Base-by-base conservation (phyloP, 2,113 vertebrate species). In the Ctenomys sociabilis region DNA sequence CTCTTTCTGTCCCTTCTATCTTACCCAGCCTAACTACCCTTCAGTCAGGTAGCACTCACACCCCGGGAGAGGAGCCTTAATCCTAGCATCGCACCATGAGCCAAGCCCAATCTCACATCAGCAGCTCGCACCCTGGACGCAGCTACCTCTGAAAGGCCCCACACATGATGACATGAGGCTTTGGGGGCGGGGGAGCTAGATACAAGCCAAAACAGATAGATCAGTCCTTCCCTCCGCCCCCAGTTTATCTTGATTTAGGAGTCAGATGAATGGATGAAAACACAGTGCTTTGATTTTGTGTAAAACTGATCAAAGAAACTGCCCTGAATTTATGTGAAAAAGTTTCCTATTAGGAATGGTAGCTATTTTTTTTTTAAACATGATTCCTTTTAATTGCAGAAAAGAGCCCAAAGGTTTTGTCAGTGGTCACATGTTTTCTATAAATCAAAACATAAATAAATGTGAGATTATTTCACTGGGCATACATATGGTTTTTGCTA, bases 391-490 rank as follows among this genome's bases (percentile, higher is more conserved):
- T 97, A 98, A 96, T 98, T 98, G 92, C 4, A 90, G 96, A 95
- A 98, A 98, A 97, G 95, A 97, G 97, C 97, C 96, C 75, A 92
- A 95, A 97, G 97, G 95, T 97, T 98, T 97, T 95, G 92, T 97
- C 97, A 81, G 96, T 35, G 82, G 95, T 90, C 97, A 98, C 92
- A 92, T 97, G 97, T 97, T 98, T 98, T 96, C 96, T 95, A 97
- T 98, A 97, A 98, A 96, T 97, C 92, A 98, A 98, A 97, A 98
- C 80, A 95, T 97, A 98, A 97, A 98, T 97, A 98, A 97, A 96
- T 93, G 88, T 97, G 91, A 96, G 97, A 94, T 97, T 96, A 97
- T 98, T 97, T 97, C 95, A 96, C 95, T 96, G 94, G 77, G 85
- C 95, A 88, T 96, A 96, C 97, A 98, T 97, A 97, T 97, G 97